Evolutionary conservation across 1,140 invertebrate genomes (phyloP).

Genomic region (Achroia grisella): DNA sequence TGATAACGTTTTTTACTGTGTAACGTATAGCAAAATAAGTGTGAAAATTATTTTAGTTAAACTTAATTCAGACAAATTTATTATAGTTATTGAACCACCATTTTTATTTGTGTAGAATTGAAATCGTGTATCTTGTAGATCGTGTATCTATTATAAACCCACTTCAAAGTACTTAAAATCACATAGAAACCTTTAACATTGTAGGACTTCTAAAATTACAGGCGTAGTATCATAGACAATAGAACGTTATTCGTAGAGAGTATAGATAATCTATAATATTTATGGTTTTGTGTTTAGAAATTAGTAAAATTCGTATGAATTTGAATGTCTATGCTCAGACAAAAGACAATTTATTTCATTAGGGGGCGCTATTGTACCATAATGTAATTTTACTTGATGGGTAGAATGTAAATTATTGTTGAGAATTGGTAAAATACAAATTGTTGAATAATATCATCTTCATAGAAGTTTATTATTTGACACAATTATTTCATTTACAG

Average conservation of each 20-base stretch:
- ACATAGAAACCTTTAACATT: slow-evolving; percentile 2
- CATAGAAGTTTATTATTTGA: too few relatives aligned
- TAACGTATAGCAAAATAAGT: slow-evolving; percentile 34
- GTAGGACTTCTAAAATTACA: slow-evolving; percentile 14
- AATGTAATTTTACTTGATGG: too few relatives aligned
- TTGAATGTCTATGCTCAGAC: too few relatives aligned
- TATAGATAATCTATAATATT: background rate
- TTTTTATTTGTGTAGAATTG: slow-evolving; percentile 70
- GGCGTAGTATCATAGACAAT: slow-evolving; percentile 24
- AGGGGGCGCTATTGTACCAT: too few relatives aligned
- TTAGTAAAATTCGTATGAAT: too few relatives aligned
- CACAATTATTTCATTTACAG: too few relatives aligned
- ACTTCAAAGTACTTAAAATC: slow-evolving; percentile 16
- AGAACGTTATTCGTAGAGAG: background rate
- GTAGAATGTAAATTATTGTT: too few relatives aligned
- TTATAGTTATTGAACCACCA: slow-evolving; percentile 63
- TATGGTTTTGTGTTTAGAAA: too few relatives aligned
- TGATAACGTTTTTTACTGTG: slow-evolving; percentile 31
- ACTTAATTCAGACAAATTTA: slow-evolving; percentile 44
- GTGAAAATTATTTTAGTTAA: background rate
- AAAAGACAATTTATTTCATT: too few relatives aligned
- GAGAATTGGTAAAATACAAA: too few relatives aligned
- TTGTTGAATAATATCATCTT: too few relatives aligned
- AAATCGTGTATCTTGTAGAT: slow-evolving; percentile 45
- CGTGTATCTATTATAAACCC: slow-evolving; percentile 27